A percentile compares a stretch with the other conserved stretches of the same genome.
These are phyloP conservation scores for Phyllostomus hastatus DNA, from an alignment of 2,113 vertebrate genomes.

Conservation along the genomic window DNA sequence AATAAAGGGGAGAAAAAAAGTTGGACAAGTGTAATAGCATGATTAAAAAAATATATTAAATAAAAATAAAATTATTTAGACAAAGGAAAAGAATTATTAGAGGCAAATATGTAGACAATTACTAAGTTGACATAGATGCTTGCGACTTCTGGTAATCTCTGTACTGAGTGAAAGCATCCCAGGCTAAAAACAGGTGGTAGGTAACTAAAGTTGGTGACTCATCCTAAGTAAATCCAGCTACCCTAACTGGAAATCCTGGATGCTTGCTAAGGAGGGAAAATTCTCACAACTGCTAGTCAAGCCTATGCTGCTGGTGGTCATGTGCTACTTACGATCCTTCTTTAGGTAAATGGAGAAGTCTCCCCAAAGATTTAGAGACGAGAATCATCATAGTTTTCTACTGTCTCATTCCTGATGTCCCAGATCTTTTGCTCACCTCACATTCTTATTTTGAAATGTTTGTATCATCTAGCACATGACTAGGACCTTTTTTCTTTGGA, in stretches of 20 bases:
- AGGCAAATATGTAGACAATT: not conserved
- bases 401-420: not conserved
- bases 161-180: not conserved
- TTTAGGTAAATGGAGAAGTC: not conserved
- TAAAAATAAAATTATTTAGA: no score
- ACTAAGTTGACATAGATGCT: not conserved
- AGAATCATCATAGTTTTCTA: not conserved
- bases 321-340: not conserved
- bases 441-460: not conserved
- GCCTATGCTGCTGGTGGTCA: not conserved
- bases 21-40: no score
- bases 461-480: not conserved
- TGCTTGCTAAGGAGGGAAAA: rapidly evolving
- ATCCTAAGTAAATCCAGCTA: not conserved
- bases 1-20: no score
- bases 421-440: not conserved
- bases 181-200: not conserved
- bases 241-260: not conserved
- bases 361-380: not conserved
- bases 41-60: no score
- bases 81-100: not conserved
- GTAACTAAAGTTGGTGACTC: not conserved
- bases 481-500: not conserved
- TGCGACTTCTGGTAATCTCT: not conserved
- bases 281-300: not conserved